A percentile compares a stretch with the other conserved stretches of the same genome.
phyloP scores from a whole-genome alignment of 2,888 invertebrate species.

The Cantharis nigra region DNA sequence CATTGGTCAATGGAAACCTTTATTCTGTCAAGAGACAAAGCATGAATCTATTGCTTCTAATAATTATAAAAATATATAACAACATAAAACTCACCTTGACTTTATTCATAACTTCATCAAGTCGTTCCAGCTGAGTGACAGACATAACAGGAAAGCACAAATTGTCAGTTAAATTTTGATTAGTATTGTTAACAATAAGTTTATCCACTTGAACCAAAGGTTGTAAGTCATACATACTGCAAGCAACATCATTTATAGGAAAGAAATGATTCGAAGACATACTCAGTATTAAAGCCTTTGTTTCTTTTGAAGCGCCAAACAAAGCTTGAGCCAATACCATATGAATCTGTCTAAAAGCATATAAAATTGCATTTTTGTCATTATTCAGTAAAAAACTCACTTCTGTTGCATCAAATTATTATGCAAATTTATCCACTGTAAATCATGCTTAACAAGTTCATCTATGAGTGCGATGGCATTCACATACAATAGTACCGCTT shows the following conservation, averaged over 20 bases:
- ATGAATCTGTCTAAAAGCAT: conserved; percentile 52
- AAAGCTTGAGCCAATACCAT: conserved; percentile 59
- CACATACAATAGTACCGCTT: conserved; percentile 56
- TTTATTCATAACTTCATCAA: conserved; percentile 44
- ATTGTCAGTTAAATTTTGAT: conserved; percentile 26
- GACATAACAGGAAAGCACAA: conserved; percentile 44
- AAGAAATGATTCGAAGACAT: conserved; percentile 45
- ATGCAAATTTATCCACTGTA: conserved; percentile 11
- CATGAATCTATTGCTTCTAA: no score
- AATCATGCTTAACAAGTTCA: conserved; percentile 55
- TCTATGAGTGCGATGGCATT: conserved; percentile 58
- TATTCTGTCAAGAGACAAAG: no score
- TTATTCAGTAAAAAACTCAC: conserved; percentile 34
- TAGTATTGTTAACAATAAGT: background rate
- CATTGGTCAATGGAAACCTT: no score
- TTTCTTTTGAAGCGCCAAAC: conserved; percentile 55
- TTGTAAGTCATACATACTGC: conserved; percentile 43
- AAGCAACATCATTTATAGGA: conserved; percentile 40
- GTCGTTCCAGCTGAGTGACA: conserved; percentile 45
- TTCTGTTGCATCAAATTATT: conserved; percentile 42
- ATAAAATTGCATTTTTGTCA: background rate
- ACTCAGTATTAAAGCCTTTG: conserved; percentile 53
- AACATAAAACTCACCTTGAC: conserved; percentile 29
- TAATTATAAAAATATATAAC: background rate
- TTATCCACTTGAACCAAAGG: conserved; percentile 27